Evolutionary conservation across 2,888 invertebrate species (phyloP), one percentile per base, ranked within the genome.

Genomic region (Amphimallon solstitiale): DNA sequence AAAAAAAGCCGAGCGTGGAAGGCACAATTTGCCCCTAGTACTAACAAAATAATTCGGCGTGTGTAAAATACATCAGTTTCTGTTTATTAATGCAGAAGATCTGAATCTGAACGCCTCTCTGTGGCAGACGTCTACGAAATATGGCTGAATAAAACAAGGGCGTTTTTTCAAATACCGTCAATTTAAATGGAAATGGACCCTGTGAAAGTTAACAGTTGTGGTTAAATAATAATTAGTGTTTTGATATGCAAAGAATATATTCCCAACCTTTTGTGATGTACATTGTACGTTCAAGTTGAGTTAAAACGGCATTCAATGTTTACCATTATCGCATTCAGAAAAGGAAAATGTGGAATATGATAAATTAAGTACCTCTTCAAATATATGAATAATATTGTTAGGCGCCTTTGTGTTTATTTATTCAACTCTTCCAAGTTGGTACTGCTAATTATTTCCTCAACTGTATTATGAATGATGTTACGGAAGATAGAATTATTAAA

Each of bases 1-100:
- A 56, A 64, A 64, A 64, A 64, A 54, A 17, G 46, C 46, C 46
- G 37, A 37, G 52, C 23, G 63, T 38, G 34, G 43, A 56, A 63
- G 46, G 49, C 62, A 37, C 46, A 64, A 54, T 64, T 56, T 64
- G 48, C 46, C 38, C 49, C n/a, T 12, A 23, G 12, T 15, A 10
- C 37, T 14, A 60, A 38, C 48, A 37, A 38, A 48, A 62, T 43
- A 56, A 56, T 56, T 56, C 40, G 40, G 40, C 21, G 38, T 23
- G 40, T 40, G 56, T 23, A 56, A 56, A 40, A 40, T 56, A 56
- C 56, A 56, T 40, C 40, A 38, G 56, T 56, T 56, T 54, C 38
- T 56, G 40, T 56, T 56, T 56, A 56, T 40, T 56, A 56, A 56
- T 56, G 56, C 38, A 40, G 38, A 40, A 51, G 51, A 51, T 51